Base-by-base conservation (phyloP, 2,797 vertebrate species). In the Numenius phaeopus region DNA sequence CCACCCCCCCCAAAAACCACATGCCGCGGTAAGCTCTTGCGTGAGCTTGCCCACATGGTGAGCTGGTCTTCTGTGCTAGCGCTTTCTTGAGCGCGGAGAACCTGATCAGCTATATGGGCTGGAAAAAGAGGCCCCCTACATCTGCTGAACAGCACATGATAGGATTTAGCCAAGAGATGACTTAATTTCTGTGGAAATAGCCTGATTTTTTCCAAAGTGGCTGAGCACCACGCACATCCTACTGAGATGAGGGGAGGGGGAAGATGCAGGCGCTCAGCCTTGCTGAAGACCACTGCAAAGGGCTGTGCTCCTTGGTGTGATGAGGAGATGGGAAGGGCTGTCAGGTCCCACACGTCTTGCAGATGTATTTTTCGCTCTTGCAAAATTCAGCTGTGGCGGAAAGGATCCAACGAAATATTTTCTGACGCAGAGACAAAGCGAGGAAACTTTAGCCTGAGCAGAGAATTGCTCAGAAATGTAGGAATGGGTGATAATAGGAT, bases 111-210 rank as follows among this genome's bases (percentile, higher is more conserved):
- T 80, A 71, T 65, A 50, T 0, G 27, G 86, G 77, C 86, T 2
- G 49, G 57, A 66, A 61, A 24, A 76, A 90, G 96, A 89, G 80
- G 70, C 92, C 70, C 49, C 50, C 87, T 94, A 76, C 95, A 97
- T 94, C 90, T 96, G 95, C 92, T 83, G 92, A 91, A 26, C 95
- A 95, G 94, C 87, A 46, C 79, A 46, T 87, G 82, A 70, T 67
- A 92, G 69, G 27, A 47, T 72, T 90, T 82, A 92, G 95, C 97
- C 87, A 85, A 86, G 76, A 75, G 55, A 89, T 94, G 94, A 93
- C 69, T 77, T 88, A 71, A 95, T 59, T 44, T 40, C 84, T 75
- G 87, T 72, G 76, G 27, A 95, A 95, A 92, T 9, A 94, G 61
- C 65, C 75, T 46, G 12, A n/a, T 76, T 23, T 85, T 73, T 81